Conservation (phyloP, 2,888 invertebrate species). For the Rhagonycha fulva region DNA sequence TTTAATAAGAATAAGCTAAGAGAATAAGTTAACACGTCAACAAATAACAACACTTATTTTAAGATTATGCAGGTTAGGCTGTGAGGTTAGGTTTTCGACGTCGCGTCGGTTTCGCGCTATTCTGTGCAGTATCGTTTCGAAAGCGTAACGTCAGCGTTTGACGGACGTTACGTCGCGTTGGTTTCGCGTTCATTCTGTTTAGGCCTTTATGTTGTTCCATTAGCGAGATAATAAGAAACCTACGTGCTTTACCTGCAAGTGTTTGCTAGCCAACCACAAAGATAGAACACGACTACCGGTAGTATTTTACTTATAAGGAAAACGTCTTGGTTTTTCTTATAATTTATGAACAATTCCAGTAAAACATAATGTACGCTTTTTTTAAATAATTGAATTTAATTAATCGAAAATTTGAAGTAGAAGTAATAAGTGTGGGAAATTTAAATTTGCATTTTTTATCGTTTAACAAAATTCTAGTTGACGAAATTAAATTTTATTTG, state of each 20-base stretch:
- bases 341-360: not conserved
- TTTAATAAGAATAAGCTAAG: too few species aligned
- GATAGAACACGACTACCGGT: not conserved
- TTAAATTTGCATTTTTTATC: not conserved
- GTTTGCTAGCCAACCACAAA: not conserved
- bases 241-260: slow-evolving; percentile 10
- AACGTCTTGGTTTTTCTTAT: not conserved
- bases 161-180: too few species aligned
- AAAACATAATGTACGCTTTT: not conserved
- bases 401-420: not conserved
- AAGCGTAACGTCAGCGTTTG: too few species aligned
- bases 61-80: too few species aligned
- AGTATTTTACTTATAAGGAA: not conserved
- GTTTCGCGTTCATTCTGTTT: too few species aligned
- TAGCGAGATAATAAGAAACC: slow-evolving; percentile 15
- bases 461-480: not conserved
- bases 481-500: not conserved
- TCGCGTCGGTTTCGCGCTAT: too few species aligned
- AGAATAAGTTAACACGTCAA: too few species aligned
- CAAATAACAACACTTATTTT: too few species aligned
- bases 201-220: slow-evolving; percentile 10
- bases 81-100: too few species aligned
- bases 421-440: not conserved
- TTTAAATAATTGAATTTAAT: not conserved
- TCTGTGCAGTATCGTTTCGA: too few species aligned